Evolutionary conservation across 2,888 invertebrate species (phyloP).

Genomic region (Agrotis segetum): DNA sequence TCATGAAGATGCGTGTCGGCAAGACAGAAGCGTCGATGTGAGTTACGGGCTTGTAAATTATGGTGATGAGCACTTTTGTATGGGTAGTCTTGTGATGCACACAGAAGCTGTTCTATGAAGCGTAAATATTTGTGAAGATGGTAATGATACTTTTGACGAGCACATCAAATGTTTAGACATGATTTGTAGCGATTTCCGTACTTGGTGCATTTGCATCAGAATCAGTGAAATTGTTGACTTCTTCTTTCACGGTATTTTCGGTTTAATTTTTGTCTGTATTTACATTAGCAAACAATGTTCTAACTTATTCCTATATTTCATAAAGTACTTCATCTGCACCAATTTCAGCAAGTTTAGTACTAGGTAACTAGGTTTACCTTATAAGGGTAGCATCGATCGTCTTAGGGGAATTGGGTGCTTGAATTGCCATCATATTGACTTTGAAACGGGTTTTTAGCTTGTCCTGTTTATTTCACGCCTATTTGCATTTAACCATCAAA

Average conservation of each 20-base stretch:
- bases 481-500: no score
- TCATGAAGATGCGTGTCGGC: constrained; percentile 39
- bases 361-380: no score
- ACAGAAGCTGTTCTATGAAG: constrained; percentile 23
- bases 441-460: no score
- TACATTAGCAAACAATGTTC: no score
- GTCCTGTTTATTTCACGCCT: no score
- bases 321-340: no score
- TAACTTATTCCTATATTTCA: no score
- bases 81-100: constrained; percentile 17
- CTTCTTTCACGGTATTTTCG: not conserved
- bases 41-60: constrained; percentile 47
- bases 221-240: not conserved
- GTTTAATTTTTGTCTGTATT: not conserved
- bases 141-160: constrained; percentile 6
- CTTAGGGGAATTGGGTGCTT: no score
- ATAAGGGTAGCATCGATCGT: no score
- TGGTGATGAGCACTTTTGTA: constrained; percentile 37
- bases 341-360: no score
- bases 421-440: no score
- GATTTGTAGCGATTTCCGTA: not conserved
- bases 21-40: constrained; percentile 43
- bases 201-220: not conserved
- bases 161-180: not conserved
- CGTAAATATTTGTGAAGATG: not conserved